phyloP scores from a whole-genome alignment of 2,797 vertebrate genomes.

The Meriones psammophilus region DNA sequence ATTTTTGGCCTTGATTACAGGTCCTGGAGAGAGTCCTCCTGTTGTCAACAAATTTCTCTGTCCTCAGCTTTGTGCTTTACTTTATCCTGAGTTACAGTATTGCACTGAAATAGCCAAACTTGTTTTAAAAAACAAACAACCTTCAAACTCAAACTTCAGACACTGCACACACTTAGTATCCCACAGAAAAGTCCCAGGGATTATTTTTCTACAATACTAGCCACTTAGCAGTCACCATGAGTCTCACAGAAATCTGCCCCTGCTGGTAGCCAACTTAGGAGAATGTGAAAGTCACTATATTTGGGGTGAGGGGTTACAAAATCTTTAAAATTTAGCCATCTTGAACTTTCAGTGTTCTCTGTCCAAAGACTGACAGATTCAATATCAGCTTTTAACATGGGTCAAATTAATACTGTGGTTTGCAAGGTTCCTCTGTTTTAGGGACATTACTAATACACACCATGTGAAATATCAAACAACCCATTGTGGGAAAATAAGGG shows the following conservation, averaged over 20 bases:
- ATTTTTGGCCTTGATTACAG: not conserved
- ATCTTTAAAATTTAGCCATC: not conserved
- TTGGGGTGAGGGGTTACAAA: not conserved
- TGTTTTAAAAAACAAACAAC: not conserved
- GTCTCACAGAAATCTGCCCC: not conserved
- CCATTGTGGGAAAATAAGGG: not conserved
- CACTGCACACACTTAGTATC: not conserved
- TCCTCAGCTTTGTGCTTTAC: not conserved
- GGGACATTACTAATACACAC: not conserved
- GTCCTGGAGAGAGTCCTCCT: not conserved
- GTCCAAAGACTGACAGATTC: not conserved
- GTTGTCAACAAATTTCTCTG: not conserved
- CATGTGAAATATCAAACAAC: not conserved
- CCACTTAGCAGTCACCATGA: not conserved
- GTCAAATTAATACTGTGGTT: not conserved
- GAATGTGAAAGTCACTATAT: not conserved
- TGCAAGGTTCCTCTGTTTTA: not conserved
- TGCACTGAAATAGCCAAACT: conserved; percentile 16
- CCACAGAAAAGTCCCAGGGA: not conserved
- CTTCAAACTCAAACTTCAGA: not conserved
- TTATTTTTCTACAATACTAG: not conserved
- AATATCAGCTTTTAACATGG: not conserved
- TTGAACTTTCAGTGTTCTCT: not conserved
- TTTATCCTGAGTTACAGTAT: not conserved
- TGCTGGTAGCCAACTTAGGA: not conserved